A percentile compares a stretch with the other conserved stretches of the same genome.
Conservation (phyloP, 2,113 vertebrate species). For the Nyctibius bracteatus region DNA sequence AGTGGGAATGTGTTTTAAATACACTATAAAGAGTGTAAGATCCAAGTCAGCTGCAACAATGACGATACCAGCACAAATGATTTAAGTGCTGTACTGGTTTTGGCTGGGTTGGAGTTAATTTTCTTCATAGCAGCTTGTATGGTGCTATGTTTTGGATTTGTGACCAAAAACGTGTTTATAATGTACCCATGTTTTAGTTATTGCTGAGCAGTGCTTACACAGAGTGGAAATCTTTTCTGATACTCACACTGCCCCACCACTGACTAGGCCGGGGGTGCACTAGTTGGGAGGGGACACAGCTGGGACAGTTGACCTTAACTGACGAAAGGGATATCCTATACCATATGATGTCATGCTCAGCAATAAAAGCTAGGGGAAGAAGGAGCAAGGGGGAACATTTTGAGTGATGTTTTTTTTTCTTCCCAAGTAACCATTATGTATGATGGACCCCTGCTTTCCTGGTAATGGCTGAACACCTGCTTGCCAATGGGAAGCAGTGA, state of each 20-base stretch:
- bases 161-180: neutral
- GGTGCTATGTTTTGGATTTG: neutral
- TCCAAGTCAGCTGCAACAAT: neutral
- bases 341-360: neutral
- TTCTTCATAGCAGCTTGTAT: neutral
- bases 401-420: neutral
- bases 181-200: neutral
- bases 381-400: neutral
- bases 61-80: neutral
- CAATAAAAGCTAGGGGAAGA: neutral
- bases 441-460: neutral
- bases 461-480: neutral
- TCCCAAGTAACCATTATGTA: accelerated
- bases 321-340: neutral
- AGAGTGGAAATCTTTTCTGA: neutral
- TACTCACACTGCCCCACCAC: neutral
- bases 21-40: too few species aligned
- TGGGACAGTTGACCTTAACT: neutral
- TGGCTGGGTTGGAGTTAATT: neutral
- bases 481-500: neutral
- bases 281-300: neutral
- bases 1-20: neutral
- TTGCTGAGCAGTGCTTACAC: neutral
- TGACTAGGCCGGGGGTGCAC: neutral
- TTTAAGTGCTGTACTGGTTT: neutral